These are phyloP conservation scores for Aproaerema taeniolella DNA, from an alignment of 2,888 invertebrate genomes.

Conservation along the genomic window DNA sequence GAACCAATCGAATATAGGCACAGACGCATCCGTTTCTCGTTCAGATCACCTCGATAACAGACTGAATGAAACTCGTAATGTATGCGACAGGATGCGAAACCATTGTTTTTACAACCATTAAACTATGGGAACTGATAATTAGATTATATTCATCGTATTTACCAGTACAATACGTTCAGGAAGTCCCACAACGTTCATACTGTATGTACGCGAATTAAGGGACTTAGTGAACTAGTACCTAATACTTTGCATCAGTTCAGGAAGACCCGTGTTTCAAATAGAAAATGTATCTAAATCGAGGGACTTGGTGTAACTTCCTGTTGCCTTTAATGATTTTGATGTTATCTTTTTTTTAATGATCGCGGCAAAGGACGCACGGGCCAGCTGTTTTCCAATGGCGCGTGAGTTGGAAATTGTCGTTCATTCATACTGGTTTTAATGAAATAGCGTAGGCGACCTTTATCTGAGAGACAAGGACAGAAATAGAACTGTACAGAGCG, in stretches of 20 bases:
- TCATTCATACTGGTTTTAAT: conserved; percentile 1
- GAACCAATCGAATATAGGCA: conserved; percentile 9
- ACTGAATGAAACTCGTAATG: conserved; percentile 16
- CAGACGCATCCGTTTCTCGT: conserved; percentile 15
- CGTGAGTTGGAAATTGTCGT: not conserved
- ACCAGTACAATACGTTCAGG: conserved; percentile 8
- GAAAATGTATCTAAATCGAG: not conserved
- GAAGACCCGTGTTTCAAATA: conserved; percentile 1
- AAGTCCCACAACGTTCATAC: not conserved
- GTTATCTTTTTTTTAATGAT: conserved; percentile 12
- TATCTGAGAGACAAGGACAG: too few relatives aligned
- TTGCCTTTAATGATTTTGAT: conserved; percentile 13
- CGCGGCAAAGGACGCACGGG: conserved; percentile 12
- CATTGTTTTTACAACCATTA: conserved; percentile 23
- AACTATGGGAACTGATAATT: conserved; percentile 73
- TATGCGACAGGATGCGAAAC: conserved; percentile 15
- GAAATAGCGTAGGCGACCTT: too few relatives aligned
- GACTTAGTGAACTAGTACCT: not conserved
- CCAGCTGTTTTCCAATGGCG: conserved; percentile 9
- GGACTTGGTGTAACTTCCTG: conserved; percentile 16
- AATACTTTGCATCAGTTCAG: too few relatives aligned
- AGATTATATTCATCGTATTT: conserved; percentile 44
- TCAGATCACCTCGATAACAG: conserved; percentile 9
- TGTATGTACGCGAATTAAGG: not conserved
- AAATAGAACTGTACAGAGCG: too few relatives aligned